phyloP scores from a whole-genome alignment of 1,140 invertebrate species.

The Dreissena rostriformis region DNA sequence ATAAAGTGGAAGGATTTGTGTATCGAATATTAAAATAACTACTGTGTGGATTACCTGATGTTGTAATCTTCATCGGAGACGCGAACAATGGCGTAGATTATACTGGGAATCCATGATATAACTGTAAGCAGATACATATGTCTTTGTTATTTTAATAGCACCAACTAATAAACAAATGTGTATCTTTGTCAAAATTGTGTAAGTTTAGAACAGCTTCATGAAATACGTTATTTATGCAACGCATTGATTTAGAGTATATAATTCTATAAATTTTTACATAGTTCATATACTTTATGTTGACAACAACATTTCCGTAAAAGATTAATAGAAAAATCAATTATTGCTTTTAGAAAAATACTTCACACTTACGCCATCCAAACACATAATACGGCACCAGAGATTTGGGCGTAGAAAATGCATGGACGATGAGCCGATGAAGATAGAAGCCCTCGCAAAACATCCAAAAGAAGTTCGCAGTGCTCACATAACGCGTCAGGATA shows the following conservation, averaged over 20 bases:
- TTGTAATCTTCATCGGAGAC: background rate
- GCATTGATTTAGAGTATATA: no score
- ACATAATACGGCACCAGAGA: constrained; percentile 82
- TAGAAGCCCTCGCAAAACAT: constrained; percentile 85
- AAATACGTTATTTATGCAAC: no score
- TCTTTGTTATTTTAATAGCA: background rate
- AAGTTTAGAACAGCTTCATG: no score
- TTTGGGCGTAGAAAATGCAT: constrained; percentile 83
- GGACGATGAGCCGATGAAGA: constrained; percentile 83
- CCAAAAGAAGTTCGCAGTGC: constrained; percentile 75
- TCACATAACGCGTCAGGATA: constrained; percentile 73
- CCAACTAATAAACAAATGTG: background rate
- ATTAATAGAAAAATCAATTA: background rate
- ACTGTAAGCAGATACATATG: constrained; percentile 34
- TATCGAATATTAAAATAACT: no score
- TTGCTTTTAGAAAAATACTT: background rate
- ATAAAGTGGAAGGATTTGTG: no score
- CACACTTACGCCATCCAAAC: constrained; percentile 83
- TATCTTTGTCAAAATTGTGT: no score
- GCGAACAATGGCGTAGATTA: constrained; percentile 44
- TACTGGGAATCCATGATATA: constrained; percentile 39
- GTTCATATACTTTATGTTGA: background rate
- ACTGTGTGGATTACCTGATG: background rate
- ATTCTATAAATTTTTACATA: background rate
- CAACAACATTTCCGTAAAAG: background rate